These are phyloP conservation scores for Heliconius charithonia DNA, from an alignment of 2,888 invertebrate genomes.

Conservation along the genomic window DNA sequence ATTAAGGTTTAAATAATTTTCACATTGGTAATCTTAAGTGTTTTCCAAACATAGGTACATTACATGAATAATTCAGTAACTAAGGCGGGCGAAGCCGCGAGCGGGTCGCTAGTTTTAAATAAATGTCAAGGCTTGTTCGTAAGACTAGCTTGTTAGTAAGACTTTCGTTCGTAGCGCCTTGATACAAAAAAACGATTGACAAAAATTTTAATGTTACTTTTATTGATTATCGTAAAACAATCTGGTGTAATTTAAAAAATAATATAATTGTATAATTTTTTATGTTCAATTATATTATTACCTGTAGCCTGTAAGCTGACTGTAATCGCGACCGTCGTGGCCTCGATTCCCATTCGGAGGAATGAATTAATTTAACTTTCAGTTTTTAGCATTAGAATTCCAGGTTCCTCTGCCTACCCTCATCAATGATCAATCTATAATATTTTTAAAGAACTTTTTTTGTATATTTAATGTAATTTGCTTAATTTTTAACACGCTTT, in stretches of 20 bases:
- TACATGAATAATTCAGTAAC: no score
- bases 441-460: neutral
- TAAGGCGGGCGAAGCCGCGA: no score
- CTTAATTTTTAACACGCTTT: constrained; percentile 55
- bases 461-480: neutral
- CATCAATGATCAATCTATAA: neutral
- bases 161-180: neutral
- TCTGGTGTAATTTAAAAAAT: neutral
- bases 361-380: no score
- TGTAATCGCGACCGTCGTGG: no score
- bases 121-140: constrained; percentile 9
- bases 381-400: no score
- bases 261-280: neutral
- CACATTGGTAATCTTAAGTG: no score
- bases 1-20: no score
- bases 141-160: no score
- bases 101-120: neutral
- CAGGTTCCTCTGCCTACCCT: no score
- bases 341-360: no score
- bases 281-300: neutral
- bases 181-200: neutral
- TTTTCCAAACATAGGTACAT: no score
- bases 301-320: neutral
- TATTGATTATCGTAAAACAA: neutral
- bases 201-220: neutral